A percentile compares a stretch with the other conserved stretches of the same genome.
These are phyloP conservation scores for Caenorhabditis elegans DNA, from an alignment of 1,140 invertebrate genomes.

Conservation along the genomic window DNA sequence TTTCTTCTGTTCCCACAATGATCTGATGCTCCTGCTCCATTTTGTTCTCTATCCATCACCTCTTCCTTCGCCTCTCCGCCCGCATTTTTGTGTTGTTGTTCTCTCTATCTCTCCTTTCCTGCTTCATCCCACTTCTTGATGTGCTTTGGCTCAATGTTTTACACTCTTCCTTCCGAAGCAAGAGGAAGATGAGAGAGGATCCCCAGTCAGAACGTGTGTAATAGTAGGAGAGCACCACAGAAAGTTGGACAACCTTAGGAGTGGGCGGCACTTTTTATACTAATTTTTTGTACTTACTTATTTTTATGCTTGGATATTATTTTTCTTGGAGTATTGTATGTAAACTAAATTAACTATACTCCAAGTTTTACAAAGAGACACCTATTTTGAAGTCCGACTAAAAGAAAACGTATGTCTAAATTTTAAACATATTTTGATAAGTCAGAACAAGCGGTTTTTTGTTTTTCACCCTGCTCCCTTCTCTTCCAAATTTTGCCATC, in stretches of 20 bases:
- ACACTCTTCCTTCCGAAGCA: neutral
- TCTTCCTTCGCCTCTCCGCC: neutral
- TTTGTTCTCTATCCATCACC: neutral
- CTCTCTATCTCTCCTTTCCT: constrained; percentile 1
- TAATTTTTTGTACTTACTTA: constrained; percentile 22
- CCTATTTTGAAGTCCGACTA: too few relatives aligned
- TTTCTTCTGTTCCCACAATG: neutral
- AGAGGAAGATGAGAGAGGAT: neutral
- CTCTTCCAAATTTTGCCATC: too few relatives aligned
- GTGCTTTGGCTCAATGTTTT: constrained; percentile 29
- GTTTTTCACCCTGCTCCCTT: too few relatives aligned
- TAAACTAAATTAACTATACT: too few relatives aligned
- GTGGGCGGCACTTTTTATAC: constrained; percentile 29
- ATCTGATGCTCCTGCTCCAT: neutral
- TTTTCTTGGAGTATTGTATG: too few relatives aligned
- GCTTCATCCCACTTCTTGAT: neutral
- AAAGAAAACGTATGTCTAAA: too few relatives aligned
- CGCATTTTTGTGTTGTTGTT: constrained; percentile 30
- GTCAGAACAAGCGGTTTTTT: too few relatives aligned
- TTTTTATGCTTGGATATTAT: neutral
- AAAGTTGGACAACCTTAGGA: neutral
- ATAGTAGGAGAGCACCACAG: constrained; percentile 29
- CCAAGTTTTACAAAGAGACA: too few relatives aligned
- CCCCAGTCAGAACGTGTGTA: constrained; percentile 16
- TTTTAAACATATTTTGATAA: too few relatives aligned